A percentile compares a stretch with the other conserved stretches of the same genome.
Conservation (phyloP, 2,797 vertebrate species). For the Hydrophis major region DNA sequence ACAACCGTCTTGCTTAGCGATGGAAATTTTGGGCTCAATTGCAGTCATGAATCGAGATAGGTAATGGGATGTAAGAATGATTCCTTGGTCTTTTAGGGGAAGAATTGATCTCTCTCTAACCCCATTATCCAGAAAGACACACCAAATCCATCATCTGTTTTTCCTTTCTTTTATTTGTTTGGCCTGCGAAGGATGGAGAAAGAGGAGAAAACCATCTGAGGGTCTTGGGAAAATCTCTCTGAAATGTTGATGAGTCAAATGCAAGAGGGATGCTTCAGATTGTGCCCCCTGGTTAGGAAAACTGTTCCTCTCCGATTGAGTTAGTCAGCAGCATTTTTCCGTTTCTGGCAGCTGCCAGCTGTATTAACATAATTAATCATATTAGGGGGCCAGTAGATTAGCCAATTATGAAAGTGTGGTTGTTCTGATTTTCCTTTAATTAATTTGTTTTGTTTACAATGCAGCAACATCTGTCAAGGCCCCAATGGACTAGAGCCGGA, state of each 20-base stretch:
- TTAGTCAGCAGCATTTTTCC: neutral
- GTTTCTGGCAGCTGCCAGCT: neutral
- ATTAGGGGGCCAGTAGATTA: slow-evolving; percentile 38
- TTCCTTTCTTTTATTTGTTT: neutral
- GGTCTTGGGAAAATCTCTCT: neutral
- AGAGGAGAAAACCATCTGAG: neutral
- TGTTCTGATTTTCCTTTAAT: slow-evolving; percentile 59
- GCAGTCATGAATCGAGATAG: neutral
- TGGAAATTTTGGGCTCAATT: neutral
- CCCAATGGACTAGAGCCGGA: slow-evolving; percentile 1
- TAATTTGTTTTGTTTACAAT: slow-evolving; percentile 52
- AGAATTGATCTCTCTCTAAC: neutral
- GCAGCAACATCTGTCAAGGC: slow-evolving; percentile 28
- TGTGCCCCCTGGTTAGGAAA: neutral
- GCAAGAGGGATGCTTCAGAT: neutral
- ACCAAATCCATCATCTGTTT: neutral
- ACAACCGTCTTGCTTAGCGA: no score
- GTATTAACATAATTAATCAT: slow-evolving; percentile 53
- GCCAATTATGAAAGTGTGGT: slow-evolving; percentile 48
- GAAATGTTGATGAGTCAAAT: neutral
- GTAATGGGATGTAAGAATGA: neutral
- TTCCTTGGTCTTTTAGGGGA: neutral
- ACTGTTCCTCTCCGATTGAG: rapidly evolving
- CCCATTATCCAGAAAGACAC: neutral
- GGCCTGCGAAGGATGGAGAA: neutral